These are phyloP conservation scores for Napeogenes inachia DNA, from an alignment of 2,888 invertebrate species.

Conservation along the genomic window DNA sequence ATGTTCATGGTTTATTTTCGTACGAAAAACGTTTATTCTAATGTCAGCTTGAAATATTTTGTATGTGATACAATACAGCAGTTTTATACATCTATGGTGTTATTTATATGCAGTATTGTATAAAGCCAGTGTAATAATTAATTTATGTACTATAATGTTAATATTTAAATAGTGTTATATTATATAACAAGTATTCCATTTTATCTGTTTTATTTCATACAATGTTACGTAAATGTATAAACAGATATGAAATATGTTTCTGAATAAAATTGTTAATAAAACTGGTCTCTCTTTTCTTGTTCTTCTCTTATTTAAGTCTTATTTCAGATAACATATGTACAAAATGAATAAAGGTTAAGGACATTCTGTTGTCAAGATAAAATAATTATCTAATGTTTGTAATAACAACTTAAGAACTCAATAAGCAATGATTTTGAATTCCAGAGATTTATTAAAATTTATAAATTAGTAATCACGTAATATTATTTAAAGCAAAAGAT, in stretches of 20 bases:
- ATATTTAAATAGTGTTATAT: slow-evolving; percentile 34
- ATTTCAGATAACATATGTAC: too few relatives aligned
- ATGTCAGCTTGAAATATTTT: slow-evolving; percentile 15
- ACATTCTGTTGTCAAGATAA: too few relatives aligned
- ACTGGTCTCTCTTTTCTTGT: slow-evolving; percentile 4
- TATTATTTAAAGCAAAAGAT: too few relatives aligned
- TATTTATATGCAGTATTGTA: slow-evolving; percentile 9
- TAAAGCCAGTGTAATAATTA: slow-evolving; percentile 20
- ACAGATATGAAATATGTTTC: slow-evolving; percentile 35
- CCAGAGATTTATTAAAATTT: too few relatives aligned
- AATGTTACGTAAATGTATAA: slow-evolving; percentile 35
- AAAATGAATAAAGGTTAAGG: too few relatives aligned
- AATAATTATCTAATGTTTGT: too few relatives aligned
- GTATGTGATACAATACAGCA: slow-evolving; percentile 28
- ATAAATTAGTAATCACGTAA: too few relatives aligned
- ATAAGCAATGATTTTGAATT: too few relatives aligned
- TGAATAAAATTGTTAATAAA: slow-evolving; percentile 36
- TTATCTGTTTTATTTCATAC: slow-evolving; percentile 19
- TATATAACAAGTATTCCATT: slow-evolving; percentile 39
- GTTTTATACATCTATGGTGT: slow-evolving; percentile 33
- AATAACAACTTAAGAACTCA: too few relatives aligned
- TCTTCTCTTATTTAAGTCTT: slow-evolving; percentile 11
- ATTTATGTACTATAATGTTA: slow-evolving; percentile 39
- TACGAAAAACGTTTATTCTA: slow-evolving; percentile 94
- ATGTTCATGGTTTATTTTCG: slow-evolving; percentile 97